These are phyloP conservation scores for Solea solea DNA, from an alignment of 2,113 vertebrate genomes.

Conservation along the genomic window DNA sequence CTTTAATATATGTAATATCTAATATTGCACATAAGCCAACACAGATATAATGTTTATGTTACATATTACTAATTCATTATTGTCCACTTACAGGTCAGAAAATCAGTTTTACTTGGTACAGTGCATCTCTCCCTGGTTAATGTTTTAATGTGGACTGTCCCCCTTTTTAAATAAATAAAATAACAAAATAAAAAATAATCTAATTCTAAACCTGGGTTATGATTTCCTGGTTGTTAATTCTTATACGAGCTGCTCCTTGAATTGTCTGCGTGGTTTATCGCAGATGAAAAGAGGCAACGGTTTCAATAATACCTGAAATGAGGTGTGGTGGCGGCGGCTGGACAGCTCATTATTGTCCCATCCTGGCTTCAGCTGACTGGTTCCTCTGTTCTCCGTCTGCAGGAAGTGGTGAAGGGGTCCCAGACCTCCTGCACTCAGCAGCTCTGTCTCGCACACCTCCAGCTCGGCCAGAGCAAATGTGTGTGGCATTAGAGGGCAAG, in stretches of 20 bases:
- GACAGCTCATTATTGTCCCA: constrained; percentile 75
- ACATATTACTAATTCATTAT: too few species aligned
- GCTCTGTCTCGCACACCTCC: constrained; percentile 79
- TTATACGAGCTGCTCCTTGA: not conserved
- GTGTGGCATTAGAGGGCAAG: constrained; percentile 76
- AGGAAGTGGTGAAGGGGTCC: constrained; percentile 80
- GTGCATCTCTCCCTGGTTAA: too few species aligned
- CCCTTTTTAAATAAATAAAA: too few species aligned
- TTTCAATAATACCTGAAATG: constrained; percentile 69
- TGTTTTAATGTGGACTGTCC: too few species aligned
- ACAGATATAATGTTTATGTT: too few species aligned
- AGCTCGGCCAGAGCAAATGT: constrained; percentile 49
- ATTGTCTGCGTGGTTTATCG: constrained; percentile 5
- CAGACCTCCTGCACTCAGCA: constrained; percentile 80
- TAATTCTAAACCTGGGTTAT: not conserved
- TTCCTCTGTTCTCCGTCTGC: constrained; percentile 77
- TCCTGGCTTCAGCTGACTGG: constrained; percentile 75
- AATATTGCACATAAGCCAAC: too few species aligned
- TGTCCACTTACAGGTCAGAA: too few species aligned
- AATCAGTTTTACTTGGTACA: too few species aligned
- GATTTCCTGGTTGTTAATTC: constrained; percentile 11
- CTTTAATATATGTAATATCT: too few species aligned
- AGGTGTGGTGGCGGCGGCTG: constrained; percentile 65
- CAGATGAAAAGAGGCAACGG: constrained; percentile 36
- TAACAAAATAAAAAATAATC: not conserved